Base-by-base conservation (phyloP, 2,113 vertebrate genomes). In the Salvelinus alpinus region DNA sequence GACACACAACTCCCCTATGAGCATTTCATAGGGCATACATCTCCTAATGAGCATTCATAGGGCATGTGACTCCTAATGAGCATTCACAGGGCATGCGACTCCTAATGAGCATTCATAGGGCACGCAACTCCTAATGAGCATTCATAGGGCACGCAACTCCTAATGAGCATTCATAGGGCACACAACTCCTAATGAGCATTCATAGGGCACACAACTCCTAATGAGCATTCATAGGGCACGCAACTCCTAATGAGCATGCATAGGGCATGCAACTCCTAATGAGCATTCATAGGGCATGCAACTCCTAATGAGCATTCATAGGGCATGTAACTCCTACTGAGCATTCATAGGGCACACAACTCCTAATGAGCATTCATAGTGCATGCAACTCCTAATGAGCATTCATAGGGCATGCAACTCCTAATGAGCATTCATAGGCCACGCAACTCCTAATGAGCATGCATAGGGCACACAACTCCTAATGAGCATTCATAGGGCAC, bases 351-450 rank as follows among this genome's bases (percentile, higher is more conserved):
- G n/a, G n/a, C n/a, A n/a, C n/a, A n/a, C n/a, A n/a, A n/a, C n/a
- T n/a, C n/a, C n/a, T 47, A 73, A 83, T 77, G 74, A 81, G 73
- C 66, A 29, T 60, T 14, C 64, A 29, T 67, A 11, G 31, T n/a
- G n/a, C n/a, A n/a, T n/a, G n/a, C n/a, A 29, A 29, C 29, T 29
- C 29, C 29, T 47, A 73, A 83, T 77, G 74, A 81, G 71, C 66
- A 25, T 60, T 14, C 66, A 29, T 67, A 14, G 29, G 25, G 1
- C 25, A 25, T 1, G 25, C 25, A 25, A 25, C 25, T 25, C 25
- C 25, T 47, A 73, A 83, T 76, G 74, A 81, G 73, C 66, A 29
- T 60, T 14, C 66, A 29, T 67, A 14, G 29, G 25, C 25, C 25
- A 31, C 0, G 4, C 29, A 5, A 31, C 4, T 31, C 29, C 29